Percentiles rank a stretch among this genome's conserved stretches.
Evolutionary conservation across 2,113 vertebrate species (phyloP).

Genomic region (Phalacrocorax aristotelis): DNA sequence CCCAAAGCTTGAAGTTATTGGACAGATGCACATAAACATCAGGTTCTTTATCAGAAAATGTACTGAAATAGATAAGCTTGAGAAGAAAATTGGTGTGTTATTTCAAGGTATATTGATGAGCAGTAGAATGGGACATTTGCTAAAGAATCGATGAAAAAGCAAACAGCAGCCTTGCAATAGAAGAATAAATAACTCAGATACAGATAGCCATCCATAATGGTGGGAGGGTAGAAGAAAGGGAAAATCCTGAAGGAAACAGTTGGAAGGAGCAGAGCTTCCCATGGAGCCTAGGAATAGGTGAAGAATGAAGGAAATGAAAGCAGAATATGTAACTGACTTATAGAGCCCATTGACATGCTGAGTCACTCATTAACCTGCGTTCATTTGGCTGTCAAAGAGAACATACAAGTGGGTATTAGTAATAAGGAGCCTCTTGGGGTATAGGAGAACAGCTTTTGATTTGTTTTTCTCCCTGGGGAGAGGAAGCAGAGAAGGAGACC

Average conservation of each 20-base stretch:
- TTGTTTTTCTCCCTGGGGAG: neutral
- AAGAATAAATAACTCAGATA: constrained; percentile 6
- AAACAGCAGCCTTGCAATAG: constrained; percentile 16
- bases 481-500: constrained; percentile 42
- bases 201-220: neutral
- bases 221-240: neutral
- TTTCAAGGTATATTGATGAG: neutral
- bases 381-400: constrained; percentile 59
- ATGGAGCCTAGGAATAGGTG: neutral
- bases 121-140: neutral
- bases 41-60: neutral
- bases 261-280: neutral
- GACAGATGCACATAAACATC: neutral
- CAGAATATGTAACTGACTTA: constrained; percentile 67
- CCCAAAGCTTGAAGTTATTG: neutral
- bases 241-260: constrained; percentile 38
- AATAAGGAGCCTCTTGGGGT: constrained; percentile 56
- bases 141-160: constrained; percentile 37
- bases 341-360: constrained; percentile 60
- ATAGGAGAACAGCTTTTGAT: neutral
- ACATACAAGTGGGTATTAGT: constrained; percentile 60
- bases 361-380: constrained; percentile 62
- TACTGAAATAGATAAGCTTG: neutral
- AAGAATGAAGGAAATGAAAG: constrained; percentile 50
- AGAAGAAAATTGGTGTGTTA: neutral